Conservation (phyloP, 2,797 vertebrate species). For the Erethizon dorsatum region DNA sequence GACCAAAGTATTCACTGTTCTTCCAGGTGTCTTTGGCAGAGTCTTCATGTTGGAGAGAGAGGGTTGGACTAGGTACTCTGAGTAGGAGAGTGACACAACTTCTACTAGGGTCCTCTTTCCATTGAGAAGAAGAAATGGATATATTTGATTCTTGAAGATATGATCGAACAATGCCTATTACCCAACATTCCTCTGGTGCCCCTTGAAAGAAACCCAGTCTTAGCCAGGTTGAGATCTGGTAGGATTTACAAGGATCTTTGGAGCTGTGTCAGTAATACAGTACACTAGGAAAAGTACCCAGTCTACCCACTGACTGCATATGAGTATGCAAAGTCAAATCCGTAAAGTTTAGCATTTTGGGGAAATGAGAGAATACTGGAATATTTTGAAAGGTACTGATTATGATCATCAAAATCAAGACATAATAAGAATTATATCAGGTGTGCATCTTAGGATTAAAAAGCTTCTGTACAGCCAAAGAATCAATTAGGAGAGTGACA, state of each 20-base stretch:
- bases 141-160: not conserved
- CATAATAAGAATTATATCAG: not conserved
- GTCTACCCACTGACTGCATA: not conserved
- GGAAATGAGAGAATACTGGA: not conserved
- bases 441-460: not conserved
- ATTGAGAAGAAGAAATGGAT: not conserved
- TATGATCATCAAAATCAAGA: not conserved
- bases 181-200: not conserved
- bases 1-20: not conserved
- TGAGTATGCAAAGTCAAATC: slow-evolving; percentile 18
- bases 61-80: not conserved
- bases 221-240: not conserved
- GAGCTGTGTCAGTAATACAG: not conserved
- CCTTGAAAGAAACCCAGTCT: slow-evolving; percentile 44
- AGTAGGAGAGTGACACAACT: not conserved
- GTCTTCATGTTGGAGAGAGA: not conserved
- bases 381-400: not conserved
- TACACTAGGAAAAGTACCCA: slow-evolving; percentile 5
- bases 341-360: slow-evolving; percentile 4
- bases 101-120: not conserved
- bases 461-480: not conserved
- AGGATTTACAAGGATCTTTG: slow-evolving; percentile 34
- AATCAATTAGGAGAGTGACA: not conserved
- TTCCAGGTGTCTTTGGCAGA: not conserved
- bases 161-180: not conserved